A percentile compares a stretch with the other conserved stretches of the same genome.
These are phyloP conservation scores for Mustela lutreola DNA, from an alignment of 2,113 vertebrate genomes.

Conservation along the genomic window DNA sequence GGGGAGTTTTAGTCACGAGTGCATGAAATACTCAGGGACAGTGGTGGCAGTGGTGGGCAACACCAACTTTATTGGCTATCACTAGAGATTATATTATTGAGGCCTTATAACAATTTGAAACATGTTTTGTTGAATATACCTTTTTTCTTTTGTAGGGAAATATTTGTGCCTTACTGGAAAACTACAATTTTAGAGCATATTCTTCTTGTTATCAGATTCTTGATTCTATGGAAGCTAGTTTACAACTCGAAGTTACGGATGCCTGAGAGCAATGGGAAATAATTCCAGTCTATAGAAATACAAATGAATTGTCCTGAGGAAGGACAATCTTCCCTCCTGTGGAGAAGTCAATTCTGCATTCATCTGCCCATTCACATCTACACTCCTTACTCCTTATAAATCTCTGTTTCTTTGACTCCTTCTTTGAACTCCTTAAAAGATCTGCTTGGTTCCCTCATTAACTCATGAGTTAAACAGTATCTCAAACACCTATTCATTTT, in stretches of 20 bases:
- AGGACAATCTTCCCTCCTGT: no score
- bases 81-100: background rate
- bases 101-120: background rate
- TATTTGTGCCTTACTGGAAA: background rate
- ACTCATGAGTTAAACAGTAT: background rate
- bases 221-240: background rate
- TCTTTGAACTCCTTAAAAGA: background rate
- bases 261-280: background rate
- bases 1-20: no score
- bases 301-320: background rate
- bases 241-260: background rate
- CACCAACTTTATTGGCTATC: background rate
- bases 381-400: background rate
- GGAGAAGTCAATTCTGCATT: background rate
- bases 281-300: background rate
- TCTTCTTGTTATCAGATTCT: background rate
- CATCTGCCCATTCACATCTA: background rate
- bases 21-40: background rate
- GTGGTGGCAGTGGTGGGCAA: background rate
- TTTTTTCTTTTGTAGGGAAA: background rate
- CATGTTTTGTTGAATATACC: background rate
- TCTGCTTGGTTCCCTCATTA: background rate
- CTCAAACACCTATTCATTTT: background rate
- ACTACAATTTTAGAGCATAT: background rate
- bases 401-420: background rate